Percentiles rank a stretch among this genome's conserved stretches.
phyloP scores from a whole-genome alignment of 2,888 invertebrate species.

The Andrena dorsata region DNA sequence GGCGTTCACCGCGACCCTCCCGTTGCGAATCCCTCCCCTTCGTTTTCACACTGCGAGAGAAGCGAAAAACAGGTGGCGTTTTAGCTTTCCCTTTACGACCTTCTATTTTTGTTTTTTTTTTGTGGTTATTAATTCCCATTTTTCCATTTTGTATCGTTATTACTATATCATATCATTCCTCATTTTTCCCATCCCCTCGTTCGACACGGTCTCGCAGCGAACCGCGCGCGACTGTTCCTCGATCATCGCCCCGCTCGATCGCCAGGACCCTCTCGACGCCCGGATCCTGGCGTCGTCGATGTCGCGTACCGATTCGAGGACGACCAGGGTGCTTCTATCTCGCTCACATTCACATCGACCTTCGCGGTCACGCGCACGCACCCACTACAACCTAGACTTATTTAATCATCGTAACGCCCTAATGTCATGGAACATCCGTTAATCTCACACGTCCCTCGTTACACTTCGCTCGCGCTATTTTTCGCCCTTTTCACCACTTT shows the following conservation, averaged over 20 bases:
- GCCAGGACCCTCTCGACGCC: background rate
- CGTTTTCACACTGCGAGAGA: constrained; percentile 75
- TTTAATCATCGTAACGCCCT: constrained; percentile 71
- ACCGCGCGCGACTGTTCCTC: background rate
- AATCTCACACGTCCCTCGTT: constrained; percentile 48
- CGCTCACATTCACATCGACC: constrained; percentile 14
- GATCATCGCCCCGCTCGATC: background rate
- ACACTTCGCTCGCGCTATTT: constrained; percentile 6
- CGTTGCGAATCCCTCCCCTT: constrained; percentile 54
- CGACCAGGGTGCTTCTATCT: constrained; percentile 5
- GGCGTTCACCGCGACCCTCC: constrained; percentile 21
- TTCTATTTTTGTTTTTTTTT: constrained; percentile 37
- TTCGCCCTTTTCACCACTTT: background rate
- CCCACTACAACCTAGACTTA: constrained; percentile 55
- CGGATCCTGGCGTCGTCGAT: background rate
- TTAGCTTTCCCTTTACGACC: constrained; percentile 62
- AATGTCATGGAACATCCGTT: constrained; percentile 81
- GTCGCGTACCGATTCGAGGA: constrained; percentile 17
- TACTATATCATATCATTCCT: background rate
- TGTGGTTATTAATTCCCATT: constrained; percentile 31
- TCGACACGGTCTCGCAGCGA: background rate
- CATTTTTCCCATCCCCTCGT: background rate
- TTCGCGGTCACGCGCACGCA: constrained; percentile 50
- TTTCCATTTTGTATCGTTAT: constrained; percentile 8
- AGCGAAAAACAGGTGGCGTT: constrained; percentile 75